Base-by-base conservation (phyloP, 2,888 invertebrate genomes). In the Lycia hirtaria region DNA sequence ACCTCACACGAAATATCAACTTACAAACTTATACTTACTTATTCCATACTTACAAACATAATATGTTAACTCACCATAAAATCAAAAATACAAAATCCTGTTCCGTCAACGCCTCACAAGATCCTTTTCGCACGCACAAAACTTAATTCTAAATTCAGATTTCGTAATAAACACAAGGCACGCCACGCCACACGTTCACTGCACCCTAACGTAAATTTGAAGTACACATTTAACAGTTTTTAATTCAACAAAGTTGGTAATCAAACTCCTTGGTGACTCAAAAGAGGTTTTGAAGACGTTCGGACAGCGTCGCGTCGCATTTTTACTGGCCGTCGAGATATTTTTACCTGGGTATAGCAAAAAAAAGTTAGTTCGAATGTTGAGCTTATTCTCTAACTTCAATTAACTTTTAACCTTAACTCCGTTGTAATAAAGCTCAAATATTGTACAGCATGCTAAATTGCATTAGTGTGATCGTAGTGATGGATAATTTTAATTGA, bases 261-360 rank as follows among this genome's bases (percentile, higher is more conserved):
- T 26, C 37, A 62, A 65, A 66, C 58, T 66, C 54, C 59, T 50
- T 65, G 45, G 48, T 38, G 48, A 38, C 48, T 30, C 15, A 60
- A 64, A n/a, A 51, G 57, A 64, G 57, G 52, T 64, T 62, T 47
- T 24, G 15, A 57, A 73, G 75, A 76, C 81, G 83, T 78, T 69
- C 76, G 69, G 54, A 61, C 62, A 59, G 62, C 72, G 64, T 62
- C 75, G 83, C 85, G 83, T 77, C 83, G 78, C 81, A 75, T 83
- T 85, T 83, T 79, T 77, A 91, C 90, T 91, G 86, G 75, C 68
- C 68, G 71, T 75, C 69, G 73, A 86, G 83, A 85, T 88, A 88
- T 88, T 88, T 91, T 90, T 92, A 90, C 91, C 91, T 92, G 91
- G 75, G 80, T 76, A 76, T 61, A 78, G 80, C 79, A 83, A 84